Conservation (phyloP, 2,797 vertebrate genomes). For the Anabas testudineus region DNA sequence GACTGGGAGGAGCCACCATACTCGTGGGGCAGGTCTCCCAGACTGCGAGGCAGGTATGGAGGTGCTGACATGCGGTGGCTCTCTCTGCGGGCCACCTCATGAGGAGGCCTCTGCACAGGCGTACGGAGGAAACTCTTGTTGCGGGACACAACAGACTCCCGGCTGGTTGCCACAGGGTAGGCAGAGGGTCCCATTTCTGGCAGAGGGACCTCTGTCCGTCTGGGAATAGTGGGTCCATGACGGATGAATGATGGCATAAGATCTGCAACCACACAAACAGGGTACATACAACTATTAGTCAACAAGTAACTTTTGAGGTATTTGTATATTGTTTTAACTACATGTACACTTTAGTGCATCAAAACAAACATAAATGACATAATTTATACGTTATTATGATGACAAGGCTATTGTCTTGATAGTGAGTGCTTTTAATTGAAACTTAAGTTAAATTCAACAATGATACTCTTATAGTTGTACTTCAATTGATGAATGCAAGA, state of each 20-base stretch:
- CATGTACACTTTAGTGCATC: too few relatives aligned
- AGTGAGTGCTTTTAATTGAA: too few relatives aligned
- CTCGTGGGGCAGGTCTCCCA: conserved; percentile 91
- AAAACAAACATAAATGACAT: too few relatives aligned
- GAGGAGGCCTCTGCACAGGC: conserved; percentile 87
- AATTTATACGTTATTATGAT: too few relatives aligned
- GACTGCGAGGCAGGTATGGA: conserved; percentile 89
- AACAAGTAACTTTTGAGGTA: not conserved
- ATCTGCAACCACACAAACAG: conserved; percentile 80
- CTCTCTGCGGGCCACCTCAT: conserved; percentile 93
- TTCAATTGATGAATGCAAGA: too few relatives aligned
- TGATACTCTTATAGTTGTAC: too few relatives aligned
- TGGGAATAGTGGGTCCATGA: conserved; percentile 95
- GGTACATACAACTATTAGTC: not conserved
- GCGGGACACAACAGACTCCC: conserved; percentile 86
- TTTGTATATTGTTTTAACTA: too few relatives aligned
- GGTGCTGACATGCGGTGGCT: conserved; percentile 95
- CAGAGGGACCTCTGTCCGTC: conserved; percentile 91
- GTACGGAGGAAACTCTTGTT: conserved; percentile 92
- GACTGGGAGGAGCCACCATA: conserved; percentile 92
- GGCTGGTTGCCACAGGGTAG: conserved; percentile 73
- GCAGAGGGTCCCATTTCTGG: conserved; percentile 83
- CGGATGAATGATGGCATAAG: conserved; percentile 99
- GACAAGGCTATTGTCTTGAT: too few relatives aligned
- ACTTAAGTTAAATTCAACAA: too few relatives aligned